Conservation (phyloP, 2,797 vertebrate species). For the Schizothorax lantsangensis region DNA sequence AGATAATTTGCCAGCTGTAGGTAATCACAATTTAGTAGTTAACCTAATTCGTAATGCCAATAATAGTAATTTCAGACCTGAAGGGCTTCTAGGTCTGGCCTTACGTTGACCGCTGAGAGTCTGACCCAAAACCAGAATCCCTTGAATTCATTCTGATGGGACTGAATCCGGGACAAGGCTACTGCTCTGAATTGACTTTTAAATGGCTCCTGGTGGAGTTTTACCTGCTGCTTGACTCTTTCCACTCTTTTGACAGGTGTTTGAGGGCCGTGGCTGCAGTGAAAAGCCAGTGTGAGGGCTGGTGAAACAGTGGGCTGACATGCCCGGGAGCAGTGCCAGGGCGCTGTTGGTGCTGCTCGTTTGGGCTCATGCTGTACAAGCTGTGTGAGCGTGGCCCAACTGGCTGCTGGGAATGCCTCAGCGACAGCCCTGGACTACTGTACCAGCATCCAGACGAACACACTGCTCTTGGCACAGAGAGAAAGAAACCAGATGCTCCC, state of each 20-base stretch:
- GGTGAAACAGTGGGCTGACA: constrained; percentile 71
- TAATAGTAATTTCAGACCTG: background rate
- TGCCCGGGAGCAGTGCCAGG: constrained; percentile 78
- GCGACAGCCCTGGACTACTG: constrained; percentile 76
- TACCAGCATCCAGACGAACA: constrained; percentile 71
- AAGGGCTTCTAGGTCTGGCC: background rate
- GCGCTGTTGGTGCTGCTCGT: constrained; percentile 68
- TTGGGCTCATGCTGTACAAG: constrained; percentile 74
- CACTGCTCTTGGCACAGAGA: constrained; percentile 68
- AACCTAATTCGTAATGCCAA: background rate
- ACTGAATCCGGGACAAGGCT: background rate
- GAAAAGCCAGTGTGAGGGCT: constrained; percentile 56
- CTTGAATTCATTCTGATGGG: background rate
- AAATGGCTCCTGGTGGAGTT: constrained; percentile 47
- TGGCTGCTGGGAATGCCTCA: constrained; percentile 79
- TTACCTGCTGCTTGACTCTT: constrained; percentile 29
- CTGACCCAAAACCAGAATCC: background rate
- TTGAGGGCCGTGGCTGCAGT: constrained; percentile 46
- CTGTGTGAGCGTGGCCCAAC: constrained; percentile 72
- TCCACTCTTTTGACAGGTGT: constrained; percentile 56
- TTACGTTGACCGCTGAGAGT: background rate
- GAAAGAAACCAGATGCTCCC: constrained; percentile 72
- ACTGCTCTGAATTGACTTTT: constrained; percentile 51
- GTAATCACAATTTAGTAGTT: background rate
- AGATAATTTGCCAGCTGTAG: background rate